Base-by-base conservation (phyloP, 2,888 invertebrate genomes). In the Hypomecis atomaria region DNA sequence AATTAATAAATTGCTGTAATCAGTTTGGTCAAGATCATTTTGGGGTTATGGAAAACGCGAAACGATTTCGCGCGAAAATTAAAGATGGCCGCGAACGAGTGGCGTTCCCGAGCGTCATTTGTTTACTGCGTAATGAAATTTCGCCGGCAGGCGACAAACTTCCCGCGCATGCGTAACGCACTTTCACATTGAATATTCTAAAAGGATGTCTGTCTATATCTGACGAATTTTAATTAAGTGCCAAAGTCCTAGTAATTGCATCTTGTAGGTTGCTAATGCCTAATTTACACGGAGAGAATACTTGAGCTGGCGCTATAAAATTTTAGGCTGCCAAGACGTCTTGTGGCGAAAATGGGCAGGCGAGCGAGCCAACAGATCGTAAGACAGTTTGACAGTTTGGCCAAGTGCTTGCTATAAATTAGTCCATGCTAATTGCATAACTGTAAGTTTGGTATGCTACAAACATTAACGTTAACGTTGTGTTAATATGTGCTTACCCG, bases 181-280 rank as follows among this genome's bases (percentile, higher is more conserved):
- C 56, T 49, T 33, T 45, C 50, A 55, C 64, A 64, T 64, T 56
- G 55, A 56, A 64, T 59, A 64, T 64, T 64, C 55, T 44, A 56
- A 63, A 55, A 37, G 50, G 56, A 64, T 56, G 59, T 56, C 50
- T 47, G 64, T 56, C 45, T 59, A 65, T 65, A 48, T 13, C 64
- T 43, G 49, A 45, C 53, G 57, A 65, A 61, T 60, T 65, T 60
- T 60, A 59, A 64, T 59, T 64, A 57, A 60, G 52, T 65, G 56
- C 50, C 44, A 57, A 65, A 60, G 59, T 65, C 45, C 42, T 50
- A 42, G 48, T 55, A 56, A 50, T 56, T 59, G 55, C 50, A 59
- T 59, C 52, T 63, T 54, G 52, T 55, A 56, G 56, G 56, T 40
- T 47, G 33, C 52, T 62, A 62, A 53, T 62, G 11, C 34, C 62